Base-by-base conservation (phyloP, 2,797 vertebrate genomes). In the Acridotheres tristis region DNA sequence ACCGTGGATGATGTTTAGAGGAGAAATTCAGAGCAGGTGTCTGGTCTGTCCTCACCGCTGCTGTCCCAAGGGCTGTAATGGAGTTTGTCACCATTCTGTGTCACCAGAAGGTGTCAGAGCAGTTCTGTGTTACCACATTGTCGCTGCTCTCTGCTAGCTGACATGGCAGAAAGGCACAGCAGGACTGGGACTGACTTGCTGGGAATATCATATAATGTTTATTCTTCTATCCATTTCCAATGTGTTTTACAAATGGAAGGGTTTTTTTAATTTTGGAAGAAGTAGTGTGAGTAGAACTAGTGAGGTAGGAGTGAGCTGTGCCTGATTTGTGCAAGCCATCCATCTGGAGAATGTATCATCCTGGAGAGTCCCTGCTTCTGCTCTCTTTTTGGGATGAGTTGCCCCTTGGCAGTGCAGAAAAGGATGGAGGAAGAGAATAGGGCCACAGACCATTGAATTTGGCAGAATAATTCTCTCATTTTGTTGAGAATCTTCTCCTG, bases 81-180 rank as follows among this genome's bases (percentile, higher is more conserved):
- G 89, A 22, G 14, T 34, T 90, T 82, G 50, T 69, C 54, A 43
- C 97, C 97, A 97, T 29, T 29, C 50, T 29, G 16, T 85, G 50
- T 67, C 51, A 43, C 97, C 97, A 97, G 97, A 45, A 97, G 97
- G 91, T 97, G 97, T 97, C 97, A 86, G 92, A 48, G 68, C 65
- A 62, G 92, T n/a, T 79, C 96, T 91, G 47, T 93, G 85, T 57
- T 50, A 59, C 11, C n/a, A 1, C 5, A 0, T 4, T 42, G 75
- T 48, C 7, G 27, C 91, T 72, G 59, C 85, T 48, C 36, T 23
- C 13, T 51, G 63, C 71, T 57, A 4, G 50, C 16, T n/a, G 22
- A 18, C 57, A 9, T 13, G 78, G 36, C 43, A 57, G 50, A 50
- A 21, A 1, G 36, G 48, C 63, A 12, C 50, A 43, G 54, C 42